Conservation (phyloP, 2,888 invertebrate genomes). For the Apodemia mormo region DNA sequence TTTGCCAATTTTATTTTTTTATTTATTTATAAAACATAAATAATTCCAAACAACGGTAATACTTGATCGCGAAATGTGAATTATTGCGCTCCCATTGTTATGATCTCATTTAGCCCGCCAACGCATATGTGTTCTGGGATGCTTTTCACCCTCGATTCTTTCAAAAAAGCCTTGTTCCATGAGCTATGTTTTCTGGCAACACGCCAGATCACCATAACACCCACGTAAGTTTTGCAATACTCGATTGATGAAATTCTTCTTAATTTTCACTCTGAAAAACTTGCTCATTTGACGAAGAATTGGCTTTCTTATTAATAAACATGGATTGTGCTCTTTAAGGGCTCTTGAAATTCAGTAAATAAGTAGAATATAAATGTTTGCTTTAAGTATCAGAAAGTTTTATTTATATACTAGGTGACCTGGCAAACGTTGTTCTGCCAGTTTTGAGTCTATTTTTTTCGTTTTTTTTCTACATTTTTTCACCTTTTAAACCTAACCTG, state of each 20-base stretch:
- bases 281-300: background rate
- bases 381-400: too few relatives aligned
- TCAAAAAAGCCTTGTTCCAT: constrained; percentile 1
- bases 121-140: background rate
- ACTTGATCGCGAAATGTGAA: too few relatives aligned
- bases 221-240: background rate
- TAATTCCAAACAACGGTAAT: background rate
- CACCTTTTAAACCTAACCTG: too few relatives aligned
- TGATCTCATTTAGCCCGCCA: constrained; percentile 1
- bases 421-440: too few relatives aligned
- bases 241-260: background rate
- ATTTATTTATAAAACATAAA: background rate
- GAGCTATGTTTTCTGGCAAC: background rate
- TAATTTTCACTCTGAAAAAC: background rate
- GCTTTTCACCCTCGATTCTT: background rate
- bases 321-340: too few relatives aligned
- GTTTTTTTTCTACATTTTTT: too few relatives aligned
- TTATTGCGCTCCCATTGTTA: background rate
- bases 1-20: too few relatives aligned
- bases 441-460: too few relatives aligned
- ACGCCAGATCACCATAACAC: background rate
- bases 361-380: too few relatives aligned
- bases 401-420: too few relatives aligned
- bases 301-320: too few relatives aligned
- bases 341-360: too few relatives aligned